Evolutionary conservation across 2,113 vertebrate genomes (phyloP), one percentile per base, ranked within the genome.

Genomic region (Guaruba guarouba): DNA sequence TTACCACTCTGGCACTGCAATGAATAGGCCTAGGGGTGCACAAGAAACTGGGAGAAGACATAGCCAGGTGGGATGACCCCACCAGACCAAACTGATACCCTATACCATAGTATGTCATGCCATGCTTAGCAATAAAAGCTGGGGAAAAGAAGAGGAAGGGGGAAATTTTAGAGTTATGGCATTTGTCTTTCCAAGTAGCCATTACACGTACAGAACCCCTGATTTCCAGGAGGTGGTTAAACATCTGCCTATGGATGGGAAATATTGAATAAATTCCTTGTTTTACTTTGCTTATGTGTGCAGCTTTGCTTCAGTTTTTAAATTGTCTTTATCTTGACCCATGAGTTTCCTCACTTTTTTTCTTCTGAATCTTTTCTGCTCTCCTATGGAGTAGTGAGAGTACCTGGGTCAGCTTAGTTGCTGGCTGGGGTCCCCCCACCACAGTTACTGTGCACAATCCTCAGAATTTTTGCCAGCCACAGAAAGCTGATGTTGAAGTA

Each of bases 171-270:
- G 11, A 43, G 12, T 31, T 23, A 48, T 6, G 27, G 0, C 9
- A 6, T 39, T 67, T 61, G 8, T 82, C 44, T 87, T 74, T 39
- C 22, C 16, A 74, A 48, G 14, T 31, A 69, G 3, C 22, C 2
- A 1, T 23, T 46, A 17, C 0, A 0, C 1, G 0, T 49, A 11
- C 16, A 71, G 31, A 70, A 62, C 17, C 7, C 7, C 37, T 67
- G 10, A 17, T 85, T 90, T 67, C 8, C 22, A 70, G 13, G 11
- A 57, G 1, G 3, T 39, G 6, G 31, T 54, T 63, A 66, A 69
- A 74, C 9, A n/a, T 52, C 62, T 54, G 16, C 8, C 11, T 0
- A 0, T 57, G 8, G 19, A 48, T 82, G 41, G 18, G 22, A 90
- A 67, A 7, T 24, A 39, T 4, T 29, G 69, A 55, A 66, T 23